phyloP scores from a whole-genome alignment of 2,797 vertebrate genomes.

The Chelidonichthys spinosus region DNA sequence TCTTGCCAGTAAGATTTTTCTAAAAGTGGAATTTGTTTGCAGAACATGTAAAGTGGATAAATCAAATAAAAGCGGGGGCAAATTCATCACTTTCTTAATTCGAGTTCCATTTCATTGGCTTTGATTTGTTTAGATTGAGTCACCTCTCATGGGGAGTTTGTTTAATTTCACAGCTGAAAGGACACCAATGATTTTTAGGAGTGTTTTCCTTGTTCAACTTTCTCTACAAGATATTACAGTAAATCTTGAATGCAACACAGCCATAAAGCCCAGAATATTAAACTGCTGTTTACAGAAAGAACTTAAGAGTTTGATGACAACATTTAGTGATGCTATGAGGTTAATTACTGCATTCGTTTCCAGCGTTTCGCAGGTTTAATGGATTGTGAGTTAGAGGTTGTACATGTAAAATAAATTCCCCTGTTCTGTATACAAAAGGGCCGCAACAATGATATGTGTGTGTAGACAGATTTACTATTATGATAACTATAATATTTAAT shows the following conservation, averaged over 20 bases:
- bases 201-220: conserved; percentile 78
- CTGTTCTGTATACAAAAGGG: background rate
- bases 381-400: background rate
- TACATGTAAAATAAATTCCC: background rate
- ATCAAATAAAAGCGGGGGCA: conserved; percentile 62
- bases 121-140: conserved; percentile 82
- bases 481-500: too few relatives aligned
- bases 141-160: conserved; percentile 79
- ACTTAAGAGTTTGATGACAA: conserved; percentile 53
- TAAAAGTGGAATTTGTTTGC: conserved; percentile 49
- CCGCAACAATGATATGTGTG: background rate
- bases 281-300: conserved; percentile 67
- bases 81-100: conserved; percentile 78
- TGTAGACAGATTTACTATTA: background rate
- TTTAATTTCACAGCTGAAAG: conserved; percentile 84
- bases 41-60: conserved; percentile 55
- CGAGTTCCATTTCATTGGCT: conserved; percentile 78
- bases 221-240: conserved; percentile 77
- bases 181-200: conserved; percentile 78
- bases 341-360: conserved; percentile 54
- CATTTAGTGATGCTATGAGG: conserved; percentile 49
- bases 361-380: conserved; percentile 17
- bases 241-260: conserved; percentile 70
- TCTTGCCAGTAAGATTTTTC: background rate
- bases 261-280: conserved; percentile 68